A percentile compares a stretch with the other conserved stretches of the same genome.
Evolutionary conservation across 2,888 invertebrate species (phyloP).

Genomic region (Bugulina stolonifera): DNA sequence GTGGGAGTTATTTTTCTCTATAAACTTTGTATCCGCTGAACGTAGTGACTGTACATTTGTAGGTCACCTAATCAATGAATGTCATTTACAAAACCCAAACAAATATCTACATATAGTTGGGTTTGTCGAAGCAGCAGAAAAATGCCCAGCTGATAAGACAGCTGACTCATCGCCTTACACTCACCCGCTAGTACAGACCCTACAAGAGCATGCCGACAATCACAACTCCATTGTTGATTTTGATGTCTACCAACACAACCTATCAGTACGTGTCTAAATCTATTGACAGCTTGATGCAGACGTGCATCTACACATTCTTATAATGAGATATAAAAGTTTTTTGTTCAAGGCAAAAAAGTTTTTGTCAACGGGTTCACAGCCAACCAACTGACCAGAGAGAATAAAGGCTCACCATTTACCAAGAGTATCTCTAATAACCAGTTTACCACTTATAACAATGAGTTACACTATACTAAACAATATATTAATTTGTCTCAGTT

Average conservation of each 20-base stretch:
- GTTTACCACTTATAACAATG: too few relatives aligned
- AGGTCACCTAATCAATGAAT: conserved; percentile 9
- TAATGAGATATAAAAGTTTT: too few relatives aligned
- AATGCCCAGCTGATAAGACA: conserved; percentile 21
- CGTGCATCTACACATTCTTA: too few relatives aligned
- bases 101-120: conserved; percentile 2
- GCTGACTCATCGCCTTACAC: neutral
- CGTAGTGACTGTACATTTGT: neutral
- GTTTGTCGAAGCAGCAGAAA: conserved; percentile 22
- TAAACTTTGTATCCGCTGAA: neutral
- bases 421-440: too few relatives aligned
- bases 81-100: neutral
- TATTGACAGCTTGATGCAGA: too few relatives aligned
- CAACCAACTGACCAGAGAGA: too few relatives aligned
- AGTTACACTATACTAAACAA: too few relatives aligned
- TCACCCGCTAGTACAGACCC: conserved; percentile 12
- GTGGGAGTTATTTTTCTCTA: neutral
- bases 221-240: neutral
- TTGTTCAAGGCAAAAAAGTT: too few relatives aligned
- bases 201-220: conserved; percentile 18
- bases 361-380: too few relatives aligned
- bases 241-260: conserved; percentile 1
- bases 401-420: too few relatives aligned
- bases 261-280: conserved; percentile 16
- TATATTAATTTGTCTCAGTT: too few relatives aligned